Evolutionary conservation across 2,113 vertebrate species (phyloP).

Genomic region (Gasterosteus nipponicus): DNA sequence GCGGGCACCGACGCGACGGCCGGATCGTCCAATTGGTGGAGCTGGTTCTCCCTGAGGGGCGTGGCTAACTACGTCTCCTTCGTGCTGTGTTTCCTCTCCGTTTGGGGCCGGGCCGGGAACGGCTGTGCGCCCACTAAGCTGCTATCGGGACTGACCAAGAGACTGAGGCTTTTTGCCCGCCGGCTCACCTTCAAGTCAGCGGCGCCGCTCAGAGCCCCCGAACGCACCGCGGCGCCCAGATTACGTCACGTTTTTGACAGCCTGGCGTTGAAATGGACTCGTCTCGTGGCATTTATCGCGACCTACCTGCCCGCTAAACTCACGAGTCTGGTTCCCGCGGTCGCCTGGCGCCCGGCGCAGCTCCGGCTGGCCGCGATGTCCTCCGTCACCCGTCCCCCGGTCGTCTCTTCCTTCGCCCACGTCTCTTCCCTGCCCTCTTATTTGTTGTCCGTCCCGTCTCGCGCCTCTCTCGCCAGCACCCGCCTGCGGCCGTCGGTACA

Average conservation of each 20-base stretch:
- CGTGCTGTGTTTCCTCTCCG: slow-evolving; percentile 56
- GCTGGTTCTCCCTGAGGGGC: slow-evolving; percentile 50
- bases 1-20: slow-evolving; percentile 35
- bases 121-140: slow-evolving; percentile 20
- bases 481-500: slow-evolving; percentile 38
- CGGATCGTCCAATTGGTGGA: slow-evolving; percentile 7
- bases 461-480: slow-evolving; percentile 29
- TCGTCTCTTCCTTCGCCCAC: slow-evolving; percentile 22
- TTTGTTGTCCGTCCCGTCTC: slow-evolving; percentile 32
- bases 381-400: slow-evolving; percentile 3
- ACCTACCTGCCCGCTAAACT: slow-evolving; percentile 27
- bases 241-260: slow-evolving; percentile 12
- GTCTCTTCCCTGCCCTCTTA: slow-evolving; percentile 65
- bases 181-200: slow-evolving; percentile 14
- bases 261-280: slow-evolving; percentile 3
- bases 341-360: slow-evolving; percentile 8
- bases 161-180: slow-evolving; percentile 10
- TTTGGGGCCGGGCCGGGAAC: slow-evolving; percentile 36
- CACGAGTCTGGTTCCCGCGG: not conserved
- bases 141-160: slow-evolving; percentile 31
- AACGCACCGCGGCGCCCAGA: not conserved
- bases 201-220: not conserved
- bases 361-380: slow-evolving; percentile 6
- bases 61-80: slow-evolving; percentile 62
- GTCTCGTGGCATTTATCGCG: slow-evolving; percentile 23